A percentile compares a stretch with the other conserved stretches of the same genome.
Evolutionary conservation across 2,113 vertebrate genomes (phyloP).

Genomic region (Clinocottus analis): DNA sequence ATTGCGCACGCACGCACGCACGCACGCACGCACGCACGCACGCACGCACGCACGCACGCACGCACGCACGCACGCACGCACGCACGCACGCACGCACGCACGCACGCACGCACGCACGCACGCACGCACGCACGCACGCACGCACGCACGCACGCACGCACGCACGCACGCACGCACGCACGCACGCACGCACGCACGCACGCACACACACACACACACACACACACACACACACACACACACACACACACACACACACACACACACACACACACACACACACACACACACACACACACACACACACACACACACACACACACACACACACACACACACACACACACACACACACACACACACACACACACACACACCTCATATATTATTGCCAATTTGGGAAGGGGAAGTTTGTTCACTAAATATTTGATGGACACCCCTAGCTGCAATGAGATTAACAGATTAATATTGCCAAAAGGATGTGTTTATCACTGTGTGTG

Average conservation of each 20-base stretch:
- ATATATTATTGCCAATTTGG: slow-evolving; percentile 59
- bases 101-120: slow-evolving; percentile 15
- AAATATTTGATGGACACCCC: slow-evolving; percentile 80
- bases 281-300: too few relatives aligned
- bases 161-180: slow-evolving; percentile 17
- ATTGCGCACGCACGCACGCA: not conserved
- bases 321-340: too few relatives aligned
- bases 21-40: too few relatives aligned
- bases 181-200: not conserved
- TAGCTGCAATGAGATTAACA: slow-evolving; percentile 69
- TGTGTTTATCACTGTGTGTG: slow-evolving; percentile 52
- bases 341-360: too few relatives aligned
- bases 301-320: too few relatives aligned
- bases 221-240: slow-evolving; percentile 4
- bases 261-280: slow-evolving; percentile 29
- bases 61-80: slow-evolving; percentile 22
- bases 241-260: not conserved
- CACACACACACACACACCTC: too few relatives aligned
- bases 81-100: slow-evolving; percentile 13
- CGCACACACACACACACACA: slow-evolving; percentile 14
- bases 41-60: not conserved
- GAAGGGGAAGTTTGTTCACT: slow-evolving; percentile 71
- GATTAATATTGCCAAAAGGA: slow-evolving; percentile 71
- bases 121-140: not conserved
- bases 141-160: slow-evolving; percentile 18